These are phyloP conservation scores for Mongoloraphidia duomilia DNA, from an alignment of 2,888 invertebrate species.

Conservation along the genomic window DNA sequence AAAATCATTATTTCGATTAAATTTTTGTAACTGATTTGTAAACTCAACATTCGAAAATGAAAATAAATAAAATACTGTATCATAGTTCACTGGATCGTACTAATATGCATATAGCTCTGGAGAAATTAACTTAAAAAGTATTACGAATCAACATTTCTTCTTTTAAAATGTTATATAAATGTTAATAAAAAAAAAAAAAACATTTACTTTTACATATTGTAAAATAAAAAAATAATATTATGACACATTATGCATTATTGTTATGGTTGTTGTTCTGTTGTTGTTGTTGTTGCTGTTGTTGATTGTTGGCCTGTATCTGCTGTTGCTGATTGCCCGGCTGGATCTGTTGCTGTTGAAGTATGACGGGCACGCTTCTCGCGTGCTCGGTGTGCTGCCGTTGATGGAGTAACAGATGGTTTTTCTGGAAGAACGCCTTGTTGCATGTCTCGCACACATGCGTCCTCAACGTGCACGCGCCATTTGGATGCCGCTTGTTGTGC, in stretches of 20 bases:
- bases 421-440: conserved; percentile 75
- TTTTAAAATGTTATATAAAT: neutral
- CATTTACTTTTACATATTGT: neutral
- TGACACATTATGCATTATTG: neutral
- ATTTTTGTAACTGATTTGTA: no score
- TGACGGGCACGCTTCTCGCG: neutral
- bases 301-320: conserved; percentile 22
- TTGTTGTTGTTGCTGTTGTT: conserved; percentile 24
- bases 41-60: no score
- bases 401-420: conserved; percentile 68
- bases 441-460: conserved; percentile 69
- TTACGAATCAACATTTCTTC: neutral
- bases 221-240: neutral
- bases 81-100: no score
- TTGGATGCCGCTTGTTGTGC: conserved; percentile 66
- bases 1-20: no score
- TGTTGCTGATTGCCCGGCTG: conserved; percentile 30
- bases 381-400: conserved; percentile 64
- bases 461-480: conserved; percentile 63
- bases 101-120: no score
- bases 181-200: neutral
- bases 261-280: conserved; percentile 24
- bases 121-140: neutral
- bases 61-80: no score
- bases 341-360: conserved; percentile 20